These are phyloP conservation scores for Phocides pigmalion DNA, from an alignment of 1,140 invertebrate species.

Conservation along the genomic window DNA sequence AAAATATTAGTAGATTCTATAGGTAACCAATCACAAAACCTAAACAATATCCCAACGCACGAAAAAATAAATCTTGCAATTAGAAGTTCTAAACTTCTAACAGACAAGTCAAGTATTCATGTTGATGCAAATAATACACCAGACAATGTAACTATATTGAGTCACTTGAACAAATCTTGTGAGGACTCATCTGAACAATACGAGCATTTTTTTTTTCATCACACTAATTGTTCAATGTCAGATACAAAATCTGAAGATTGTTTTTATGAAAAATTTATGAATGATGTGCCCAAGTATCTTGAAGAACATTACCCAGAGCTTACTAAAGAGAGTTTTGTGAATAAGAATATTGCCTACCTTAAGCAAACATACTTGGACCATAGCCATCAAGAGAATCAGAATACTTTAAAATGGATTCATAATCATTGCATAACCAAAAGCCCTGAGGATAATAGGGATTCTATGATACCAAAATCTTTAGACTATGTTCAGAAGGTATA, in stretches of 20 bases:
- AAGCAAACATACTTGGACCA: not conserved
- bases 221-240: constrained; percentile 5
- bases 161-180: constrained; percentile 21
- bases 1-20: too few species aligned
- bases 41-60: not conserved
- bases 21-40: not conserved
- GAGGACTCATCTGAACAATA: constrained; percentile 16
- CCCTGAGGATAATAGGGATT: not conserved
- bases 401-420: not conserved
- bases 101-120: not conserved
- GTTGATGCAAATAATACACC: constrained; percentile 17
- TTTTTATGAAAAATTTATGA: constrained; percentile 53
- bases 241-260: constrained; percentile 32
- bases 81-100: not conserved
- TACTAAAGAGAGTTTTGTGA: constrained; percentile 40
- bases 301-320: constrained; percentile 40
- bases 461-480: constrained; percentile 11
- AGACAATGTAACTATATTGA: constrained; percentile 38
- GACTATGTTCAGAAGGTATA: constrained; percentile 5
- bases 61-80: not conserved
- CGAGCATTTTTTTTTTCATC: constrained; percentile 4
- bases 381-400: not conserved
- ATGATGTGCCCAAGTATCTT: constrained; percentile 46
- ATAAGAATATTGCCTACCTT: constrained; percentile 35
- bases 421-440: not conserved